These are phyloP conservation scores for Oryzaephilus surinamensis DNA, from an alignment of 1,140 invertebrate species.

Conservation along the genomic window DNA sequence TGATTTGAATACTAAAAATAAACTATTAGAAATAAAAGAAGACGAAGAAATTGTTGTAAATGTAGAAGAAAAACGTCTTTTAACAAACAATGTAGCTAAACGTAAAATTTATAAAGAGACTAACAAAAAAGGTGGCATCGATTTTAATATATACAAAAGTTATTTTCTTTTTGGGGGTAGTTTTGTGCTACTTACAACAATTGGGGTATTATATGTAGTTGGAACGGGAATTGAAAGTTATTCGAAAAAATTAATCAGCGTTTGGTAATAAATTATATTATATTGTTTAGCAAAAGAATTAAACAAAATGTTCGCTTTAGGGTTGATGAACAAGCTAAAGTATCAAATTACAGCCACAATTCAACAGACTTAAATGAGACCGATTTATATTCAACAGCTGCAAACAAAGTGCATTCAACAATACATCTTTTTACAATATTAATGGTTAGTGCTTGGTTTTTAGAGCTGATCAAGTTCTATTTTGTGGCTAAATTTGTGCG, in stretches of 20 bases:
- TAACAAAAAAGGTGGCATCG: constrained; percentile 4
- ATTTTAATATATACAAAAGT: constrained; percentile 6
- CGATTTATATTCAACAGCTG: background rate
- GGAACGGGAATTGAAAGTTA: background rate
- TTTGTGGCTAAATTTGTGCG: constrained; percentile 9
- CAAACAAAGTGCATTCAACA: background rate
- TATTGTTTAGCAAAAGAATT: background rate
- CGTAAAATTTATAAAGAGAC: constrained; percentile 8
- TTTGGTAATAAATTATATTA: constrained; percentile 6
- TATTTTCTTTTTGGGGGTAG: constrained; percentile 7
- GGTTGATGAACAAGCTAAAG: no score
- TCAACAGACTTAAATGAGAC: no score
- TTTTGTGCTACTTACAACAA: background rate
- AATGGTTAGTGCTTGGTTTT: background rate
- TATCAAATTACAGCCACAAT: no score
- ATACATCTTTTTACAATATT: background rate
- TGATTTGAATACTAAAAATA: background rate
- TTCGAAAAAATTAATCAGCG: constrained; percentile 9
- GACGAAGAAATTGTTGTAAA: background rate
- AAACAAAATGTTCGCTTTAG: no score
- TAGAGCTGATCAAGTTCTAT: no score
- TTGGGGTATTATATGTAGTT: constrained; percentile 2
- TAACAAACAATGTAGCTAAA: constrained; percentile 1
- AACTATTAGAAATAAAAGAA: no score
- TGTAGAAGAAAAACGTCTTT: constrained; percentile 1